Evolutionary conservation across 2,113 vertebrate species (phyloP).

Genomic region (Globicephala melas): DNA sequence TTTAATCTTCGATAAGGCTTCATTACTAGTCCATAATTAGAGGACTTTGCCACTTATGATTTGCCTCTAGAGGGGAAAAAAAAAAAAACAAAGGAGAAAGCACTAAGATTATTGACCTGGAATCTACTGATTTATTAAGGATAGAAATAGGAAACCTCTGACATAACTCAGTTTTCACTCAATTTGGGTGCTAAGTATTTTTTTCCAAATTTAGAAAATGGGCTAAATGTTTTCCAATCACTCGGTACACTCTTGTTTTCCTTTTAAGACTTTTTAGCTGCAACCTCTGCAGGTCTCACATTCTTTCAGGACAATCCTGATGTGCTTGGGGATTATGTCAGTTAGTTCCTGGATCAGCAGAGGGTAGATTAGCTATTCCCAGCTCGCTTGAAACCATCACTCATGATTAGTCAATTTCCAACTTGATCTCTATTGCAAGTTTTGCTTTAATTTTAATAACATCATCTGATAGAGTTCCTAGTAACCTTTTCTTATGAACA

Average conservation of each 20-base stretch:
- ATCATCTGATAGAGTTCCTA: not conserved
- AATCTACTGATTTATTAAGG: not conserved
- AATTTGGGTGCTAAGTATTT: not conserved
- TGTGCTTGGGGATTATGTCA: not conserved
- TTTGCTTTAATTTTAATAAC: constrained; percentile 48
- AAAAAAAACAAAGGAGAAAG: not conserved
- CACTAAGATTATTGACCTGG: not conserved
- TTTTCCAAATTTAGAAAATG: constrained; percentile 14
- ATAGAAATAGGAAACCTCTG: not conserved
- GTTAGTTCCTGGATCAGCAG: not conserved
- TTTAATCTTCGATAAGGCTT: not conserved
- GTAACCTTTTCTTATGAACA: constrained; percentile 3
- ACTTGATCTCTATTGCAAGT: constrained; percentile 67
- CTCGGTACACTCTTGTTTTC: not conserved
- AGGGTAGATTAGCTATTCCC: constrained; percentile 12
- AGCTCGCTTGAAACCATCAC: constrained; percentile 48
- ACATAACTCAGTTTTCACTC: not conserved
- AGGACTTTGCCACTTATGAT: not conserved
- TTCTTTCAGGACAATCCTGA: not conserved
- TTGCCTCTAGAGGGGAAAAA: not conserved
- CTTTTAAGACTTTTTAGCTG: not conserved
- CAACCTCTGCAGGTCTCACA: not conserved
- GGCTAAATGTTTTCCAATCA: not conserved
- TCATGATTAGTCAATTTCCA: constrained; percentile 50
- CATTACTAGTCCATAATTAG: not conserved